phyloP scores from a whole-genome alignment of 2,888 invertebrate species.

The Marronus borbonicus region DNA sequence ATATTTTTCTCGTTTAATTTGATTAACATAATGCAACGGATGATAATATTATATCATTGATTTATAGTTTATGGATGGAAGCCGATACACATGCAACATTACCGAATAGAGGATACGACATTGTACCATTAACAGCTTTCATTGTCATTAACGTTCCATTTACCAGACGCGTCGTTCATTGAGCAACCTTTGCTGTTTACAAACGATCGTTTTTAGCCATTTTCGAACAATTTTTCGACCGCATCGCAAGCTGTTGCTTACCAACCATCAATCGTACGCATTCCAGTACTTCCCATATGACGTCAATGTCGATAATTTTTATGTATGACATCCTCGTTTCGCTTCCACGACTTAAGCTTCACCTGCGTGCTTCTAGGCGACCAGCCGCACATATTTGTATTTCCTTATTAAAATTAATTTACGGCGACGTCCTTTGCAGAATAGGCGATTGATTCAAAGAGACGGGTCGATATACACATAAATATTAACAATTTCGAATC shows the following conservation, averaged over 20 bases:
- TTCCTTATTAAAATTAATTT: constrained; percentile 38
- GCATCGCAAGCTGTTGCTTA: constrained; percentile 14
- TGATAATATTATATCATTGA: not conserved
- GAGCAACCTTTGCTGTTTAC: constrained; percentile 35
- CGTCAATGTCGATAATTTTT: constrained; percentile 23
- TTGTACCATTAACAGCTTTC: constrained; percentile 43
- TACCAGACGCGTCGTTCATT: constrained; percentile 29
- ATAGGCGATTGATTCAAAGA: constrained; percentile 15
- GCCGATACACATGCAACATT: not conserved
- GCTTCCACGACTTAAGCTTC: not conserved
- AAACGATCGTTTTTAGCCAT: constrained; percentile 38
- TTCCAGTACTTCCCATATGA: constrained; percentile 26
- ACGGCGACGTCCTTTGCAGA: constrained; percentile 7
- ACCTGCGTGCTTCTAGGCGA: constrained; percentile 7
- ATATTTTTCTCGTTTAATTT: too few species aligned
- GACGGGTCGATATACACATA: constrained; percentile 38
- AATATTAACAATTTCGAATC: constrained; percentile 19
- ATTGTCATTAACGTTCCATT: constrained; percentile 47
- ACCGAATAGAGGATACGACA: constrained; percentile 16
- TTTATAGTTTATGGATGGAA: constrained; percentile 2
- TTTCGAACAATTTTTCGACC: constrained; percentile 26
- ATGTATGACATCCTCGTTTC: constrained; percentile 19
- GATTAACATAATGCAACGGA: not conserved
- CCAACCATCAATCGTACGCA: not conserved
- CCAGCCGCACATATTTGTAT: constrained; percentile 7